phyloP scores from a whole-genome alignment of 1,140 invertebrate species.

The Saccostrea glomerata region DNA sequence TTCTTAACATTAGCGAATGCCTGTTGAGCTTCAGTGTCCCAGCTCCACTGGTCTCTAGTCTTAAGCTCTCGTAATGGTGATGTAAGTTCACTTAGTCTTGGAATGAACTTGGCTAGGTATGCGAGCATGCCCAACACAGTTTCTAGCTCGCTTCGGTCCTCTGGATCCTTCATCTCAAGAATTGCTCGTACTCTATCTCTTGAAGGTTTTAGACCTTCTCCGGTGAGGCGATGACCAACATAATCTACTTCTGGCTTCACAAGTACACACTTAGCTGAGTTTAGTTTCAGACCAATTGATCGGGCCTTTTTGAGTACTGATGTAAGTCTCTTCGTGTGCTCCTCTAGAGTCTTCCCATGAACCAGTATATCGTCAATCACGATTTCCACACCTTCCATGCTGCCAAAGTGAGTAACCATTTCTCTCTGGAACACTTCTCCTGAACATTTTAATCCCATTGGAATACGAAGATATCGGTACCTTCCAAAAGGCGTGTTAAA shows the following conservation, averaged over 20 bases:
- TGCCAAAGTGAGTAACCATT: constrained; percentile 31
- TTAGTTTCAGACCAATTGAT: constrained; percentile 14
- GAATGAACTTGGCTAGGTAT: constrained; percentile 58
- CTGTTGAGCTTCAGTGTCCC: not conserved
- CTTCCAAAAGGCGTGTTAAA: constrained; percentile 80
- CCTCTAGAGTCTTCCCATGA: constrained; percentile 46
- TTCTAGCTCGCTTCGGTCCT: constrained; percentile 50
- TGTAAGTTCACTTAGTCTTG: constrained; percentile 55
- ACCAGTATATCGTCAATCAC: constrained; percentile 54
- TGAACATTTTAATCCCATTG: constrained; percentile 74
- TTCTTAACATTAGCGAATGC: constrained; percentile 50
- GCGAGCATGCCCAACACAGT: constrained; percentile 62
- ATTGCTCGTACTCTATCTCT: constrained; percentile 5
- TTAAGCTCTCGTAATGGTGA: constrained; percentile 54
- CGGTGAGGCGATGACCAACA: constrained; percentile 37
- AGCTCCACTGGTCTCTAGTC: constrained; percentile 44
- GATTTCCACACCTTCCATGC: constrained; percentile 45
- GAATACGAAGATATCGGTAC: constrained; percentile 73
- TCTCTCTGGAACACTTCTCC: constrained; percentile 52
- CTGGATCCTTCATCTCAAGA: constrained; percentile 38
- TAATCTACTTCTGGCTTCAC: constrained; percentile 37
- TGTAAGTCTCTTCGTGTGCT: constrained; percentile 27
- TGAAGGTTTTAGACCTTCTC: not conserved
- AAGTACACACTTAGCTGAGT: constrained; percentile 9
- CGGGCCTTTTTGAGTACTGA: constrained; percentile 20